Evolutionary conservation across 2,797 vertebrate species (phyloP), one percentile per base, ranked within the genome.

Genomic region (Aeoliscus strigatus): DNA sequence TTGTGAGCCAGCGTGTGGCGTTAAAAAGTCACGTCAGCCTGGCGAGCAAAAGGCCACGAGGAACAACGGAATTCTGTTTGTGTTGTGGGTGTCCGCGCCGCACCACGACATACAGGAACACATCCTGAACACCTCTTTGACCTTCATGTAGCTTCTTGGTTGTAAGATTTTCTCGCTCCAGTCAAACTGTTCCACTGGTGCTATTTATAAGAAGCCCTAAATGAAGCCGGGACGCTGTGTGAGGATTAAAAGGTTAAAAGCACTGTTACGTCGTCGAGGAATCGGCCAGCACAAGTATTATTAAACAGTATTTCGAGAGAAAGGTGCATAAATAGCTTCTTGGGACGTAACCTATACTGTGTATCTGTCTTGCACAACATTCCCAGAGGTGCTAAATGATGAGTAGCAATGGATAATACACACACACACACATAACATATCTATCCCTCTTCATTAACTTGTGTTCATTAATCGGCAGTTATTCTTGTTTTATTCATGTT

Each of bases 201-300:
- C 73, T 48, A 54, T 59, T 74, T 80, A 28, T 70, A 45, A 62
- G 66, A 50, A 13, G 1, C 10, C 35, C 66, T 73, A 73, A 73
- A 58, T 69, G 40, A 60, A 75, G 52, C 64, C 11, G 10, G 4
- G 25, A 17, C 18, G 48, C 2, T 12, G 47, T 35, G 46, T 51
- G 8, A 7, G 68, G 75, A 82, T 78, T 78, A 79, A 66, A 59
- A 50, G 62, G 43, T 65, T 41, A 57, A 15, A 27, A 16, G 36
- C 9, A 9, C 47, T 1, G 52, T 57, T 60, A 46, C 29, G 39
- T 59, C 27, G 31, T 46, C 1, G 3, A 65, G 43, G 51, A 31
- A 42, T 42, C n/a, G 25, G 28, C 44, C 14, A 34, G 32, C 14
- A 14, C 29, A 30, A n/a, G n/a, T n/a, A n/a, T n/a, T n/a, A n/a